These are phyloP conservation scores for Sibirionetta formosa DNA, from an alignment of 2,797 vertebrate species.

Conservation along the genomic window DNA sequence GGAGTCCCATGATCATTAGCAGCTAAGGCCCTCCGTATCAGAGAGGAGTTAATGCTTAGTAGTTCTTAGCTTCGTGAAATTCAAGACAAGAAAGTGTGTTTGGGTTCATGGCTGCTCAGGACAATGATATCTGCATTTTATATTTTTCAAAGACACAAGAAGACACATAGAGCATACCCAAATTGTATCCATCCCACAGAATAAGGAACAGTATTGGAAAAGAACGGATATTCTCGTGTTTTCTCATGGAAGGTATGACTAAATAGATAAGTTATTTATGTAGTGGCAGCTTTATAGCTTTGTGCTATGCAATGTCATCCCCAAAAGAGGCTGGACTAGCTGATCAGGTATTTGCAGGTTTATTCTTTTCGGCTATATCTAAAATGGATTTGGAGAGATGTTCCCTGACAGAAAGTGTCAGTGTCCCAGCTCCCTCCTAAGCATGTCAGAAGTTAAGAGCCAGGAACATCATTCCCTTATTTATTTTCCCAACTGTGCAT, in stretches of 20 bases:
- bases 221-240: background rate
- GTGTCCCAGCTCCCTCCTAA: background rate
- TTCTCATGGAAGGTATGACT: background rate
- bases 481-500: background rate
- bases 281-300: background rate
- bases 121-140: background rate
- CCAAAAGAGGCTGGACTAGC: background rate
- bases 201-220: background rate
- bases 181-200: background rate
- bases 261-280: background rate
- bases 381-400: background rate
- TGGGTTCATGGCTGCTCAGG: background rate
- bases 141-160: background rate
- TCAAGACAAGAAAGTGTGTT: background rate
- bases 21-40: rapidly evolving
- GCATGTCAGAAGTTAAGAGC: background rate
- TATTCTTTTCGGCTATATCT: background rate
- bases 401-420: background rate
- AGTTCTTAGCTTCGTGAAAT: background rate
- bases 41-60: background rate
- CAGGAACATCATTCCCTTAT: background rate
- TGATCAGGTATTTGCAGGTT: background rate
- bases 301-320: background rate
- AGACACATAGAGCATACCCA: background rate
- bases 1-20: background rate